Base-by-base conservation (phyloP, 1,140 invertebrate genomes). In the Stegodyphus mimosarum region DNA sequence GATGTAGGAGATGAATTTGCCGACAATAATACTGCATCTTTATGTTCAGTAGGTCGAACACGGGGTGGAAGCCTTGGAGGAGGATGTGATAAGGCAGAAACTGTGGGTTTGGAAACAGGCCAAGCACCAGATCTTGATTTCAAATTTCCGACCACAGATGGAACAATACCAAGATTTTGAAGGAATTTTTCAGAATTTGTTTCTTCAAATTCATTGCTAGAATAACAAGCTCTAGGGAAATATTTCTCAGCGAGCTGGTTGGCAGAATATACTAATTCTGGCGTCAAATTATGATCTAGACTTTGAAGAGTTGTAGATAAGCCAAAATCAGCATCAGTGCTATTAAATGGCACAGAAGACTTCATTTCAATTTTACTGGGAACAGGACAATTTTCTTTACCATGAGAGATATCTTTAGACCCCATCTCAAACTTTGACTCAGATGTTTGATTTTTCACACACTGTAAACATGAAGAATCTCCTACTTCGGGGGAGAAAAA, bases 261-360 rank as follows among this genome's bases (percentile, higher is more conserved):
- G 50, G 79, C 87, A 86, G 86, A 87, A 87, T 75, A 88, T 51
- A 80, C 88, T 74, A 17, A 49, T 55, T 66, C 73, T 15, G 50
- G 80, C 77, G 6, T 75, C 63, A 85, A 88, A 79, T 67, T 72
- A 55, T 77, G 77, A 66, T 77, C 87, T 15, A 86, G 73, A 73
- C n/a, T 77, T 75, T 79, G 88, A 71, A 86, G 79, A 64, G 86
- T 78, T 86, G 67, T 55, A 11, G 86, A 60, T 77, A 87, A 75
- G 17, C 71, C 73, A 74, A 69, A 83, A 50, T 87, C 86, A 72
- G 63, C 50, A 49, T 83, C 72, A 67, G 64, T 49, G n/a, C 51
- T 78, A 33, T 13, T 63, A 76, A 81, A 81, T 48, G 78, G 53
- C 10, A 63, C 5, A 13, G 63, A 63, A 13, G 48, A n/a, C n/a